Evolutionary conservation across 2,888 invertebrate genomes (phyloP), one percentile per base, ranked within the genome.

Genomic region (Incurvaria masculella): DNA sequence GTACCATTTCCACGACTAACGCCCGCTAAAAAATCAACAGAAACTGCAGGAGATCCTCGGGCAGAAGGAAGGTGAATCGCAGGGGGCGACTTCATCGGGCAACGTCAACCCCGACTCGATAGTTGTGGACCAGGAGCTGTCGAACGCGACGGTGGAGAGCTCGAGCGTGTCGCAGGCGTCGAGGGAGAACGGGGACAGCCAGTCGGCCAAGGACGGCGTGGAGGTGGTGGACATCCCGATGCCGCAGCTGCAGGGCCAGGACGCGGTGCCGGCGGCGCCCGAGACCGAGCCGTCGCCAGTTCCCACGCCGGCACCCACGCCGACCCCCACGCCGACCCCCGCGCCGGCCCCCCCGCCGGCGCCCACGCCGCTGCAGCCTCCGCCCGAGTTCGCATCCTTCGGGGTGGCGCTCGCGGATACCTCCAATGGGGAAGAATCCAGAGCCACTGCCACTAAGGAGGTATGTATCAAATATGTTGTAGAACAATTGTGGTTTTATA

Each of bases 181-280:
- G 23, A 33, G 14, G 57, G 78, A 79, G 52, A 79, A 79, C 53
- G 79, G 79, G 4, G 70, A 70, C 38, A 41, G 38, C 11, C 42
- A 44, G 14, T 53, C 50, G 11, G 51, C 51, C 19, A 57, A 57
- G 38, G 58, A 57, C 2, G 49, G 53, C 8, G 71, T 85, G 58
- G 83, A 87, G 54, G 76, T 86, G 46, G 75, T 81, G 50, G 87
- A 89, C 70, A 89, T 89, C 62, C 88, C 88, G 20, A 86, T 89
- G 68, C 89, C 89, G 33, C 59, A n/a, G 11, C 33, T 33, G 6
- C 11, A 33, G 14, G 33, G 23, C 23, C 6, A 23, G 23, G 60
- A 33, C 17, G 33, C 3, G 11, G 3, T n/a, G 3, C 33, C 33
- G 11, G 23, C 50, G n/a, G 53, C 53, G 2, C 69, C 68, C n/a